Conservation (phyloP, 2,797 vertebrate genomes). For the Trichosurus vulpecula region DNA sequence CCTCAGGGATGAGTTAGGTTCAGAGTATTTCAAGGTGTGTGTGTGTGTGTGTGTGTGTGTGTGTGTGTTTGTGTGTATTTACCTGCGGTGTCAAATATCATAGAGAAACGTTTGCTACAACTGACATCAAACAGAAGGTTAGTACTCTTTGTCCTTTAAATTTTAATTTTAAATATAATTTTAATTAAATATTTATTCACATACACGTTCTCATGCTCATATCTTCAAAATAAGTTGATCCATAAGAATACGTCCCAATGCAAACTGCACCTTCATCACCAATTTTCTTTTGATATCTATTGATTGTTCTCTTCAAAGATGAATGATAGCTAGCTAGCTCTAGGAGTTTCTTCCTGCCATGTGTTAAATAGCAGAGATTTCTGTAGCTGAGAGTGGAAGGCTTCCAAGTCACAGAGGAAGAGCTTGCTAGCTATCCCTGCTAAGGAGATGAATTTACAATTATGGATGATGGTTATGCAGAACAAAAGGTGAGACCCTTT, state of each 20-base stretch:
- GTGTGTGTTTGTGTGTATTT: not conserved
- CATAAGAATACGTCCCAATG: not conserved
- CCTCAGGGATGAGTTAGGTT: not conserved
- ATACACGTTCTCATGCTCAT: not conserved
- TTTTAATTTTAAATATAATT: not conserved
- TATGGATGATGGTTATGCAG: not conserved
- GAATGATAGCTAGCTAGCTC: not conserved
- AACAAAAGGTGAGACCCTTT: not conserved
- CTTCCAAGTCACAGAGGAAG: conserved; percentile 5
- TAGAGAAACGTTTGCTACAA: not conserved
- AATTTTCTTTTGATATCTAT: not conserved
- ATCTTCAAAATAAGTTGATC: not conserved
- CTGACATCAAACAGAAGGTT: not conserved
- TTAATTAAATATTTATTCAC: not conserved
- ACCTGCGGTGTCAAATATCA: not conserved
- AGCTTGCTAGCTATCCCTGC: conserved; percentile 33
- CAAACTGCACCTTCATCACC: not conserved
- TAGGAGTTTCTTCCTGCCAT: not conserved
- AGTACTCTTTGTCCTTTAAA: not conserved
- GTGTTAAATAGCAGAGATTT: not conserved
- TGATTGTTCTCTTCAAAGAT: not conserved
- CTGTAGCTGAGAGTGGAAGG: not conserved
- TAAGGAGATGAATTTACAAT: conserved; percentile 2
- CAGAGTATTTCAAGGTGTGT: not conserved
- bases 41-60: too few relatives aligned